Evolutionary conservation across 2,797 vertebrate genomes (phyloP).

Genomic region (Neopelma chrysocephalum): DNA sequence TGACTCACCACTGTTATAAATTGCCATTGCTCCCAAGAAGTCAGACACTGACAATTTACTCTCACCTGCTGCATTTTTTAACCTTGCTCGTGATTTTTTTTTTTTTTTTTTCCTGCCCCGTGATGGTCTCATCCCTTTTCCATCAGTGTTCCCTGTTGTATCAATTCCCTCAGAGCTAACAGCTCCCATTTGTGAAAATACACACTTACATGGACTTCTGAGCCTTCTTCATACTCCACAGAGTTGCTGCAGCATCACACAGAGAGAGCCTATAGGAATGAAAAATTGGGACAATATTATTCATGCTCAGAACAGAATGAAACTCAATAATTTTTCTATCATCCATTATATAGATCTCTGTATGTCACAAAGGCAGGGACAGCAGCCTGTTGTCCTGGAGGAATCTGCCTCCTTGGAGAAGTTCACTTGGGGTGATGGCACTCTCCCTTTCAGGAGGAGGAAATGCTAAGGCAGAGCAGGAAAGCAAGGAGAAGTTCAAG

Average conservation of each 20-base stretch:
- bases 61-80: neutral
- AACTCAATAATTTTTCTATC: neutral
- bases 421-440: fast-evolving
- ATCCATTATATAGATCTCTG: fast-evolving
- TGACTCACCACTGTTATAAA: neutral
- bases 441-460: neutral
- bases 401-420: neutral
- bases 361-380: neutral
- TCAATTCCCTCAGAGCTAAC: neutral
- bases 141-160: neutral
- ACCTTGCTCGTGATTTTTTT: neutral
- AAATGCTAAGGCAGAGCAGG: neutral
- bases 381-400: neutral
- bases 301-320: neutral
- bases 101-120: neutral
- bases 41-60: neutral
- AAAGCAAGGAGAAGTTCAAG: neutral
- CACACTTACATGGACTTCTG: constrained; percentile 15
- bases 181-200: neutral
- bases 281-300: neutral
- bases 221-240: neutral
- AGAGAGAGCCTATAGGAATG: neutral
- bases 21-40: neutral
- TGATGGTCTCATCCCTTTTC: neutral
- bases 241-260: neutral